Evolutionary conservation across 2,113 vertebrate genomes (phyloP).

Genomic region (Scatophagus argus): DNA sequence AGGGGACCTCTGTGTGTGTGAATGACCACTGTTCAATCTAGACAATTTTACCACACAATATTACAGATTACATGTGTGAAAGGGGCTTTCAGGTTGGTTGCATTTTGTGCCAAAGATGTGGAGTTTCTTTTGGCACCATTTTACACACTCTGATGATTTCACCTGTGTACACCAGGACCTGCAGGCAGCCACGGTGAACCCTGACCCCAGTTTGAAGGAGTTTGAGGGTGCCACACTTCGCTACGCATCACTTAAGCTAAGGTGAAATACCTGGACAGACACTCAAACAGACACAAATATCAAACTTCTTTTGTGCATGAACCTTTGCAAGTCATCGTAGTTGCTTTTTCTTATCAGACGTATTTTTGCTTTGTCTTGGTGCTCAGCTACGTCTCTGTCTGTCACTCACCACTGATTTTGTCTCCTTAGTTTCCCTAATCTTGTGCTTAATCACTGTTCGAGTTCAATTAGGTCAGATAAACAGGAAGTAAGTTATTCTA

Average conservation of each 20-base stretch:
- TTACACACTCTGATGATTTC: slow-evolving; percentile 31
- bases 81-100: slow-evolving; percentile 30
- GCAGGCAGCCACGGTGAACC: slow-evolving; percentile 95
- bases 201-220: slow-evolving; percentile 98
- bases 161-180: slow-evolving; percentile 87
- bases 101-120: background rate
- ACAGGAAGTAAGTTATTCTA: slow-evolving; percentile 54
- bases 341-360: too few species aligned
- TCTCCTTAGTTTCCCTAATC: slow-evolving; percentile 28
- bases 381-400: background rate
- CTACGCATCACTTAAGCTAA: slow-evolving; percentile 96
- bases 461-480: slow-evolving; percentile 37
- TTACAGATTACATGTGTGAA: slow-evolving; percentile 47
- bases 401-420: background rate
- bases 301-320: background rate
- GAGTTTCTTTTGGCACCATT: background rate
- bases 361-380: background rate
- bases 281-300: background rate
- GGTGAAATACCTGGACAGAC: slow-evolving; percentile 66
- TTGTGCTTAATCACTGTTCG: slow-evolving; percentile 35
- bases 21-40: background rate
- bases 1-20: background rate
- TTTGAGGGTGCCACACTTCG: slow-evolving; percentile 98
- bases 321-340: too few species aligned
- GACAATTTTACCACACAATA: background rate